Evolutionary conservation across 1,140 invertebrate species (phyloP), one percentile per base, ranked within the genome.

Genomic region (Gonioctena quinquepunctata): DNA sequence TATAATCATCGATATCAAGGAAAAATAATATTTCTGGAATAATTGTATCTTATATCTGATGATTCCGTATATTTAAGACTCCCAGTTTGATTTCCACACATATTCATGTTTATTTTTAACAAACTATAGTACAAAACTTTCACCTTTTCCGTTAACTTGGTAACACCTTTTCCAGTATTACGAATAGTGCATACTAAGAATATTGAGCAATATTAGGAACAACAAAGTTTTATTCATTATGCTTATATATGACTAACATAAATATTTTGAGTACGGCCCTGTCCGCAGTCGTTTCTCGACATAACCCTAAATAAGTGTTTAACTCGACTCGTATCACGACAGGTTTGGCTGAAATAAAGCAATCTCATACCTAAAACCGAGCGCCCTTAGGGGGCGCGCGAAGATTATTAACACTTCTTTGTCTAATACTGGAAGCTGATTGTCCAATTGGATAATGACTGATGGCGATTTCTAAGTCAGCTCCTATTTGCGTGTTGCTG

Each of bases 251-350:
- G 1, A 42, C 16, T 42, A 8, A 11, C 11, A 13, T 42, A n/a
- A 42, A 42, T 42, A 13, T 42, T 7, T 42, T 42, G 11, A 26
- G n/a, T 16, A 22, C 56, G 56, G n/a, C 23, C 23, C 56, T 59
- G 56, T 26, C n/a, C 16, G 56, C 5, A 23, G 56, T n/a, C 56
- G 8, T 26, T 59, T 59, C 23, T 26, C 21, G 6, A 28, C 26
- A 26, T 25, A 59, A 25, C 56, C 23, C 50, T 70, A 70, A 70
- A 70, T 62, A 70, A 70, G 68, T 70, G 68, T 70, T 70, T 70
- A 70, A 65, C 59, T 68, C 60, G 50, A 60, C 68, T 50, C 57
- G 56, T 62, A 26, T 56, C 61, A 57, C 61, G 61, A 57, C 56
- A 42, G 50, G 49, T 54, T 56, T 19, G 61, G 52, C 33, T 63